Conservation (phyloP, 2,797 vertebrate genomes). For the Cryptoblepharus egeriae region DNA sequence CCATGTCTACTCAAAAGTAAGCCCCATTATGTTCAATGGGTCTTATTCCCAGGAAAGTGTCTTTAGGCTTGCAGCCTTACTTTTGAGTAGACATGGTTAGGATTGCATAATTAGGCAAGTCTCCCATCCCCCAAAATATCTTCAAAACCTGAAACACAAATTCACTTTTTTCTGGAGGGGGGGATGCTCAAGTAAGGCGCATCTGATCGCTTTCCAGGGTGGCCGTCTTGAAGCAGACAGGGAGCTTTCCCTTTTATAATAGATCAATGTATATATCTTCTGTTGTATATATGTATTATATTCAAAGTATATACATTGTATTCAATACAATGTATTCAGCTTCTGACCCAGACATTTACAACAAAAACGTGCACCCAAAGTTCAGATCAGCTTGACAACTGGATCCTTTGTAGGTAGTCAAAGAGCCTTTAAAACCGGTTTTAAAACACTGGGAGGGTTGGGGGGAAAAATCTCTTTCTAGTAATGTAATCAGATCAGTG, state of each 20-base stretch:
- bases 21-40: too few species aligned
- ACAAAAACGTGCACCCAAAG: neutral
- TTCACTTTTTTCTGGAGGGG: neutral
- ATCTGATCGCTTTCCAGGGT: neutral
- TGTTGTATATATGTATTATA: too few species aligned
- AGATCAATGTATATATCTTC: neutral
- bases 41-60: too few species aligned
- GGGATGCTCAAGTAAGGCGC: neutral
- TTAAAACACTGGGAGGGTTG: neutral
- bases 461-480: neutral
- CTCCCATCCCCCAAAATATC: neutral
- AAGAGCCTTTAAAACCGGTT: neutral
- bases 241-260: neutral
- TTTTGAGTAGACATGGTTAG: too few species aligned
- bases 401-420: neutral
- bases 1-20: too few species aligned
- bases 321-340: too few species aligned
- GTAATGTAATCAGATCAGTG: constrained; percentile 41
- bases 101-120: too few species aligned
- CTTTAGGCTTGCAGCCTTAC: too few species aligned
- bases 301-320: too few species aligned
- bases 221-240: constrained; percentile 20
- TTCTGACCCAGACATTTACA: too few species aligned
- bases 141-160: constrained; percentile 15
- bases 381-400: neutral